These are phyloP conservation scores for Orthosia incerta DNA, from an alignment of 2,888 invertebrate species.

Conservation along the genomic window DNA sequence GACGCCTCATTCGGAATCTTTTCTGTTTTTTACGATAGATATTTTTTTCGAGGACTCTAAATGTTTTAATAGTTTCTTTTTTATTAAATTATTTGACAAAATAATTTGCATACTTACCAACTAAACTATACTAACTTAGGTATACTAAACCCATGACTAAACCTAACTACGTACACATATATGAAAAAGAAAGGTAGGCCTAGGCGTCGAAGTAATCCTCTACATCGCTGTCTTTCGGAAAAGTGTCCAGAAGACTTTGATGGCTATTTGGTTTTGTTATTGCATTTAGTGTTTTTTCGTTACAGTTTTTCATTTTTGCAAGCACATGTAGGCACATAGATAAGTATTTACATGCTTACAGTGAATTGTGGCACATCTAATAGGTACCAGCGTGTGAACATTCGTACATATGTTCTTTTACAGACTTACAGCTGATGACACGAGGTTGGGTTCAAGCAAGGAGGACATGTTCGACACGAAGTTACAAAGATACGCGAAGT, in stretches of 20 bases:
- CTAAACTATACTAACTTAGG: too few relatives aligned
- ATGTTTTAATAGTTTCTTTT: too few relatives aligned
- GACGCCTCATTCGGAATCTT: slow-evolving; percentile 11
- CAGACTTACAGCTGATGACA: background rate
- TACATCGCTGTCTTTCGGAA: too few relatives aligned
- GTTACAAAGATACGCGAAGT: background rate
- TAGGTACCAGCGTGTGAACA: background rate
- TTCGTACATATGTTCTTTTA: background rate
- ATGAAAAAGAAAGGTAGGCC: too few relatives aligned
- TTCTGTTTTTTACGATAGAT: background rate
- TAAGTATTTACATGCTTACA: background rate
- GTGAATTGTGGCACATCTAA: background rate
- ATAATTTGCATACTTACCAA: too few relatives aligned
- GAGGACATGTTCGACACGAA: background rate
- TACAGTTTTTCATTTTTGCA: background rate
- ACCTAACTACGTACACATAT: background rate
- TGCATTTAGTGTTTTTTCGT: background rate
- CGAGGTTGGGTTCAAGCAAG: background rate
- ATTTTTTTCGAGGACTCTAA: too few relatives aligned
- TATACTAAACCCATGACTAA: too few relatives aligned
- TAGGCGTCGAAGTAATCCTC: too few relatives aligned
- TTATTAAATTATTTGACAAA: too few relatives aligned
- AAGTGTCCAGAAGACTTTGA: background rate
- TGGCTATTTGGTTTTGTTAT: background rate
- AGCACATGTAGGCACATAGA: background rate